Conservation (phyloP, 2,113 vertebrate genomes). For the Rhadina sibilatrix region DNA sequence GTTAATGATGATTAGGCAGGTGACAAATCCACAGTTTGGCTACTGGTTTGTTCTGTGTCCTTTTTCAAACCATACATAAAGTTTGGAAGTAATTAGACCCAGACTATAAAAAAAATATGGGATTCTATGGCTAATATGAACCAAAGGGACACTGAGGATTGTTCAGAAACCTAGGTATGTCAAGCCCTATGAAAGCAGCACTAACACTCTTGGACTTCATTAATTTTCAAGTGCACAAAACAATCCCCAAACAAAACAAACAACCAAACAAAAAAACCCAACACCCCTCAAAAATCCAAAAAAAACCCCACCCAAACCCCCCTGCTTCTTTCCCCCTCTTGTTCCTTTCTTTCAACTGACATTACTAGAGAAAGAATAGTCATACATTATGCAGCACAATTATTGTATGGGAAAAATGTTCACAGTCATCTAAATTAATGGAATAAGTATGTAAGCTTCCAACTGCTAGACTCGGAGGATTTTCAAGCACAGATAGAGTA, state of each 20-base stretch:
- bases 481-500: background rate
- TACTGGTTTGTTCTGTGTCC: background rate
- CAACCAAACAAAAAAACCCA: background rate
- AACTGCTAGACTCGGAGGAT: conserved; percentile 8
- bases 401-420: conserved; percentile 22
- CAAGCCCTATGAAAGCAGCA: background rate
- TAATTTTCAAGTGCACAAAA: background rate
- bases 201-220: background rate
- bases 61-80: background rate
- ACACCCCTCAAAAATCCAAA: background rate
- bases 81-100: background rate
- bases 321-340: background rate
- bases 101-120: background rate
- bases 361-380: background rate
- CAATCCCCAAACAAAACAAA: accelerated
- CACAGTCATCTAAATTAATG: conserved; percentile 41
- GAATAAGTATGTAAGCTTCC: conserved; percentile 31
- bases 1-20: background rate
- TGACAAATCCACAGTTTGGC: background rate
- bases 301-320: background rate
- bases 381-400: conserved; percentile 16
- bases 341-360: background rate
- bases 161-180: background rate
- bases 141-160: background rate
- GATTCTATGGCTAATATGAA: background rate